Percentiles rank a stretch among this genome's conserved stretches.
phyloP scores from a whole-genome alignment of 2,888 invertebrate genomes.

The Lasioglossum calceatum region DNA sequence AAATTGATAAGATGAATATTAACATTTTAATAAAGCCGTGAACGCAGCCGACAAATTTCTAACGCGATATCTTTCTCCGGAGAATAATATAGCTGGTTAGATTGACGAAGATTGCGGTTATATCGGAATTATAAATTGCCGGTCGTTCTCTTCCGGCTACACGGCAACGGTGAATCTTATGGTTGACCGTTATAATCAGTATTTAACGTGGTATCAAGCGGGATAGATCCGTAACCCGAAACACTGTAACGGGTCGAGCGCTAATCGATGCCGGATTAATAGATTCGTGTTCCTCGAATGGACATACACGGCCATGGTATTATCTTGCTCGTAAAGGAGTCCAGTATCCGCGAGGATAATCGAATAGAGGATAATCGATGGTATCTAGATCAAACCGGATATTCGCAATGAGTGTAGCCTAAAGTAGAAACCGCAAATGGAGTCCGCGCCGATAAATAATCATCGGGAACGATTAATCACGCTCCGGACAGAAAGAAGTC shows the following conservation, averaged over 20 bases:
- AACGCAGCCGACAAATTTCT: neutral
- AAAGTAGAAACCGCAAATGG: constrained; percentile 29
- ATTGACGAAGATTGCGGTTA: neutral
- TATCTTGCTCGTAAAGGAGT: constrained; percentile 56
- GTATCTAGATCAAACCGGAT: constrained; percentile 30
- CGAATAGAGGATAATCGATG: constrained; percentile 51
- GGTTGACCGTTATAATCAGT: constrained; percentile 21
- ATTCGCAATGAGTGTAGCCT: constrained; percentile 28
- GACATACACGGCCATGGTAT: constrained; percentile 45
- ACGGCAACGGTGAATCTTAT: neutral
- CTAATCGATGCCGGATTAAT: constrained; percentile 67
- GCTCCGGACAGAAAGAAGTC: neutral
- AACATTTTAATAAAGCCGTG: neutral
- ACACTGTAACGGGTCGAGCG: constrained; percentile 47
- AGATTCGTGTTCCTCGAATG: constrained; percentile 65
- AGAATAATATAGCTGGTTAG: neutral
- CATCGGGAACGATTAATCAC: neutral
- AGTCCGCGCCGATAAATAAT: neutral
- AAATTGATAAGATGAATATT: neutral
- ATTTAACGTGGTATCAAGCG: constrained; percentile 37
- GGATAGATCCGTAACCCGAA: constrained; percentile 40
- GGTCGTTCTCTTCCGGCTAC: neutral
- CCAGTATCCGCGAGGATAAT: constrained; percentile 52
- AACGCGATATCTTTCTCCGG: neutral
- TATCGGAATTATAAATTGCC: neutral